A percentile compares a stretch with the other conserved stretches of the same genome.
Evolutionary conservation across 2,888 invertebrate genomes (phyloP).

Genomic region (Eutolmus rufibarbis): DNA sequence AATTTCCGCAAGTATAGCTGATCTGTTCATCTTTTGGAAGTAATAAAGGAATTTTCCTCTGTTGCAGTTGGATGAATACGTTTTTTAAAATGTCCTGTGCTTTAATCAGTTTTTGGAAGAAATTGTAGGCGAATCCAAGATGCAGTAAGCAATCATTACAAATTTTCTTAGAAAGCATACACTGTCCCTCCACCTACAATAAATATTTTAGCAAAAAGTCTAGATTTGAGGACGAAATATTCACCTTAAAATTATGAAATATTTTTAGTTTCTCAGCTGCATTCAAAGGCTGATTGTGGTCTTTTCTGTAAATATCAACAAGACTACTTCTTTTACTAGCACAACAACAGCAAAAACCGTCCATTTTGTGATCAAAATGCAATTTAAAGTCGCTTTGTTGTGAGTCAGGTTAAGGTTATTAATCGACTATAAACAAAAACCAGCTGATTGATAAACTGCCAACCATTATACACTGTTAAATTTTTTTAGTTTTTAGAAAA

Average conservation of each 20-base stretch:
- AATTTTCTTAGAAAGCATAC: not conserved
- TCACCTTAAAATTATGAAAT: slow-evolving; percentile 2
- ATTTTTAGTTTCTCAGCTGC: not conserved
- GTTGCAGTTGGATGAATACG: not conserved
- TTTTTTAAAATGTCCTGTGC: not conserved
- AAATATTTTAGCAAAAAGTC: not conserved
- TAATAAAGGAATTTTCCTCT: not conserved
- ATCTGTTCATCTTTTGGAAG: not conserved
- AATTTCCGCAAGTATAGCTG: not conserved
- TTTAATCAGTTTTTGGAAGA: not conserved
- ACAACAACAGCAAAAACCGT: slow-evolving; percentile 1
- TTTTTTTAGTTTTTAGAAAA: not conserved
- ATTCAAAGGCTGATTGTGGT: not conserved
- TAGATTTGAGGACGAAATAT: not conserved
- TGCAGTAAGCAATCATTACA: not conserved
- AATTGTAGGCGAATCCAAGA: not conserved
- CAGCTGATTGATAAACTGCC: not conserved
- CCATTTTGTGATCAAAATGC: not conserved
- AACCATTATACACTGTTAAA: not conserved
- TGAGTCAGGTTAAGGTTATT: not conserved
- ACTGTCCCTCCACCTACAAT: not conserved
- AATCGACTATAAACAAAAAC: not conserved
- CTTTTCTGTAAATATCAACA: not conserved
- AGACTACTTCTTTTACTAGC: not conserved
- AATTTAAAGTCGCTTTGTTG: not conserved